Percentiles rank a stretch among this genome's conserved stretches.
Evolutionary conservation across 2,888 invertebrate species (phyloP).

Genomic region (Gortyna flavago): DNA sequence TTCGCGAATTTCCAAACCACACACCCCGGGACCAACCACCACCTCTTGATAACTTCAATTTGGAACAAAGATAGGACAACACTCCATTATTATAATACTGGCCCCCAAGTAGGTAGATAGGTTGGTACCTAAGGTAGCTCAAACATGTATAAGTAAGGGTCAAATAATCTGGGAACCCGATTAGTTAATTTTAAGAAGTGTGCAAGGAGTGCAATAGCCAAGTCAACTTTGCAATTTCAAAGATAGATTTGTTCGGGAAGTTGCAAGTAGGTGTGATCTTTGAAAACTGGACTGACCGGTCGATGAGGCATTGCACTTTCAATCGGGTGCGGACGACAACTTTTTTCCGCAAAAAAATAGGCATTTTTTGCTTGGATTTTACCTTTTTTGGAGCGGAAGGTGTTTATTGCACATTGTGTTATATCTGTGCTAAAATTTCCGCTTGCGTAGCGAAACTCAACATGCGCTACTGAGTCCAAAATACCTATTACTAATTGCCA

Average conservation of each 20-base stretch:
- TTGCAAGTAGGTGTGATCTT: not conserved
- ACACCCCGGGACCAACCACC: not conserved
- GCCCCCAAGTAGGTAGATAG: too few species aligned
- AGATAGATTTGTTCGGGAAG: not conserved
- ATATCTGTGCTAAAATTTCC: not conserved
- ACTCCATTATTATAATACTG: not conserved
- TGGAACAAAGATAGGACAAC: not conserved
- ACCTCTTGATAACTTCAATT: not conserved
- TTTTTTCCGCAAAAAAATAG: too few species aligned
- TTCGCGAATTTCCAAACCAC: not conserved
- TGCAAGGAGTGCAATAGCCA: not conserved
- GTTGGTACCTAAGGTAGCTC: too few species aligned
- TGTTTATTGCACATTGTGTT: not conserved
- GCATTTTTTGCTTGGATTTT: too few species aligned
- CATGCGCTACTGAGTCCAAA: not conserved
- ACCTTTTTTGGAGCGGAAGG: too few species aligned
- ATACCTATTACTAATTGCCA: not conserved
- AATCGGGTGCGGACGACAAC: not conserved
- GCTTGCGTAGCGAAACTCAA: not conserved
- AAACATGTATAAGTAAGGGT: not conserved
- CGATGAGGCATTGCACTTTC: not conserved
- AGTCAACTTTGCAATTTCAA: not conserved
- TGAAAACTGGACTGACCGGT: not conserved
- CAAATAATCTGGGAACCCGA: not conserved
- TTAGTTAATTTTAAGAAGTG: not conserved